Conservation (phyloP, 2,888 invertebrate species). For the Gibbula magus region DNA sequence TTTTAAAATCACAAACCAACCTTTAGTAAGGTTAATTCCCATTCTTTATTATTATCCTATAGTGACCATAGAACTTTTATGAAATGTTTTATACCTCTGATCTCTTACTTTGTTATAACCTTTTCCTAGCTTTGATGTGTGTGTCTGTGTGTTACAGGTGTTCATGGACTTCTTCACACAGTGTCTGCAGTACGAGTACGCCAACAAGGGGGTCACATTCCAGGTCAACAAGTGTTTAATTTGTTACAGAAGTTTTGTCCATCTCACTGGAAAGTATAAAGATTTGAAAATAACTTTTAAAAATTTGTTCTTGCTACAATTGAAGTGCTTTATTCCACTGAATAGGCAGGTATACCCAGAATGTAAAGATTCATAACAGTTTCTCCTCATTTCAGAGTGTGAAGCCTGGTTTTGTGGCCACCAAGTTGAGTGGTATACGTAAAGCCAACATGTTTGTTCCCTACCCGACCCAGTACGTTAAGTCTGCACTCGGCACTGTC, state of each 20-base stretch:
- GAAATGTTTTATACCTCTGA: no score
- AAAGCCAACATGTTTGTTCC: conserved; percentile 67
- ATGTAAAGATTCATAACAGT: background rate
- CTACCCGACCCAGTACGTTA: conserved; percentile 66
- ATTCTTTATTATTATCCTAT: no score
- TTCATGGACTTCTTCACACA: conserved; percentile 71
- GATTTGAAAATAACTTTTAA: no score
- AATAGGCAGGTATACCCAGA: background rate
- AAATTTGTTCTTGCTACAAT: background rate
- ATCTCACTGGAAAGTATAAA: no score
- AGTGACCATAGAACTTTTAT: no score
- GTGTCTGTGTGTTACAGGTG: conserved; percentile 53
- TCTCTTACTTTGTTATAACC: no score
- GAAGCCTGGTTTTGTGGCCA: conserved; percentile 90
- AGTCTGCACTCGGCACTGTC: conserved; percentile 67
- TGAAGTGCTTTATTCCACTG: background rate
- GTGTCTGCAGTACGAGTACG: conserved; percentile 73
- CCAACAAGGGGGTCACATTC: conserved; percentile 70
- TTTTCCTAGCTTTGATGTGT: no score
- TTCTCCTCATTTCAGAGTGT: conserved; percentile 86
- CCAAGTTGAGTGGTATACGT: conserved; percentile 79
- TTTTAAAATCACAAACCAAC: no score
- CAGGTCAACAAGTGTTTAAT: conserved; percentile 59
- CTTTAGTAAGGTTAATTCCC: no score
- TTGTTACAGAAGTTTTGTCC: no score